Percentiles rank a stretch among this genome's conserved stretches.
Conservation (phyloP, 2,113 vertebrate genomes). For the Hucho hucho region DNA sequence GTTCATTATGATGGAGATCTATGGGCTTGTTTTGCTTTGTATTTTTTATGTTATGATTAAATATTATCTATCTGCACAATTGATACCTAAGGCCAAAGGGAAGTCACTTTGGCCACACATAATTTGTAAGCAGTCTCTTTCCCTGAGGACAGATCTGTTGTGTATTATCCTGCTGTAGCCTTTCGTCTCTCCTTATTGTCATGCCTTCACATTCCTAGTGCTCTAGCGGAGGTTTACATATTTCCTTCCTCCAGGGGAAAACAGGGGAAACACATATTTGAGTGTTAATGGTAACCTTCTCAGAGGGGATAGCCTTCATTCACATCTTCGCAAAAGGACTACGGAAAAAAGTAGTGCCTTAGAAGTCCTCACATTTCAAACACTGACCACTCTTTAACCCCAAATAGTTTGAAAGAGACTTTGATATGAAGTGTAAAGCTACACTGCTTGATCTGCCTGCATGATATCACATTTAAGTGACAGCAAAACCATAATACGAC, state of each 20-base stretch:
- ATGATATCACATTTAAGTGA: slow-evolving; percentile 67
- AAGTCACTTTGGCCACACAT: slow-evolving; percentile 73
- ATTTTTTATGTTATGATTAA: slow-evolving; percentile 78
- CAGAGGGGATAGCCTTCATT: slow-evolving; percentile 65
- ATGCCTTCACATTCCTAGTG: slow-evolving; percentile 55
- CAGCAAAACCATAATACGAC: slow-evolving; percentile 71
- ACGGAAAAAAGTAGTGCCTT: slow-evolving; percentile 42
- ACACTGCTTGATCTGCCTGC: slow-evolving; percentile 67
- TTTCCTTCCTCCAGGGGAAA: slow-evolving; percentile 66
- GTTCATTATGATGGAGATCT: slow-evolving; percentile 53
- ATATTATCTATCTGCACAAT: slow-evolving; percentile 73
- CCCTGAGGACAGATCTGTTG: slow-evolving; percentile 80
- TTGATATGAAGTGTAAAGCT: slow-evolving; percentile 70
- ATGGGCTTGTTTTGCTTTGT: slow-evolving; percentile 61
- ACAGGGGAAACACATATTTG: slow-evolving; percentile 56
- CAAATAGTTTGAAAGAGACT: slow-evolving; percentile 63
- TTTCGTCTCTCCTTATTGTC: slow-evolving; percentile 73
- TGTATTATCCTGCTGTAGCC: slow-evolving; percentile 78
- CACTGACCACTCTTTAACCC: slow-evolving; percentile 74
- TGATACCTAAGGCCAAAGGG: slow-evolving; percentile 79
- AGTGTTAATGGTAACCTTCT: slow-evolving; percentile 71
- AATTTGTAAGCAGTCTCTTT: slow-evolving; percentile 83
- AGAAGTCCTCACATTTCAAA: slow-evolving; percentile 70
- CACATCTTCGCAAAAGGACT: slow-evolving; percentile 47
- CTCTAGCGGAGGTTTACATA: slow-evolving; percentile 45